Percentiles rank a stretch among this genome's conserved stretches.
Evolutionary conservation across 2,888 invertebrate species (phyloP).

Genomic region (Drosophila fulvimacula): DNA sequence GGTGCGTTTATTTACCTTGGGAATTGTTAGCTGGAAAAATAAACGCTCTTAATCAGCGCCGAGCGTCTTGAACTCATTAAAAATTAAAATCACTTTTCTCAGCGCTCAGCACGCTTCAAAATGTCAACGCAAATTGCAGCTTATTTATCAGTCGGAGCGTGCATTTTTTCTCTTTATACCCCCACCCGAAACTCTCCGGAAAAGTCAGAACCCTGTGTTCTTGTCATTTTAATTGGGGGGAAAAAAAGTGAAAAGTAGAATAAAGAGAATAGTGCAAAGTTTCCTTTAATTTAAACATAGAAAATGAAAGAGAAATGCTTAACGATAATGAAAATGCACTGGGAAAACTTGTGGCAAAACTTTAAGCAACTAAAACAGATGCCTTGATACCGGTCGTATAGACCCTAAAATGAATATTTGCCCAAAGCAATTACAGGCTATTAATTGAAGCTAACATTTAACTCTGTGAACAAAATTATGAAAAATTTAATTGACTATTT

Average conservation of each 20-base stretch:
- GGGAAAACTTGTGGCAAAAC: conserved; percentile 1
- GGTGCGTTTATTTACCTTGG: conserved; percentile 55
- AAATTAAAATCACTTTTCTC: conserved; percentile 78
- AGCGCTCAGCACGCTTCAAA: conserved; percentile 54
- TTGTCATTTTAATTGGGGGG: conserved; percentile 66
- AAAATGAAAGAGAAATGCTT: conserved; percentile 12
- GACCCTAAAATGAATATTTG: not conserved
- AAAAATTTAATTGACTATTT: too few species aligned
- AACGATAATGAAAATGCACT: conserved; percentile 8
- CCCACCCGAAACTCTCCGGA: conserved; percentile 7
- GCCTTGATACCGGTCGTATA: conserved; percentile 4
- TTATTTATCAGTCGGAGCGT: conserved; percentile 73
- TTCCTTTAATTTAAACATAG: conserved; percentile 27
- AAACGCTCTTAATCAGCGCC: conserved; percentile 68
- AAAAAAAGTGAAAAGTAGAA: conserved; percentile 12
- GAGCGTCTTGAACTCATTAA: conserved; percentile 73
- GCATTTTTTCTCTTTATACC: conserved; percentile 30
- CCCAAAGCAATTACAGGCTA: not conserved
- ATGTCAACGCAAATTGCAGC: conserved; percentile 82
- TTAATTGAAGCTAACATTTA: not conserved
- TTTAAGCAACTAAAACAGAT: conserved; percentile 13
- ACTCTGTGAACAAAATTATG: too few species aligned
- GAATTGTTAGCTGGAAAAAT: conserved; percentile 51
- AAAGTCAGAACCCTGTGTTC: conserved; percentile 35
- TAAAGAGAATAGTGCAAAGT: conserved; percentile 6